phyloP scores from a whole-genome alignment of 2,888 invertebrate species.

The Mystacides longicornis region DNA sequence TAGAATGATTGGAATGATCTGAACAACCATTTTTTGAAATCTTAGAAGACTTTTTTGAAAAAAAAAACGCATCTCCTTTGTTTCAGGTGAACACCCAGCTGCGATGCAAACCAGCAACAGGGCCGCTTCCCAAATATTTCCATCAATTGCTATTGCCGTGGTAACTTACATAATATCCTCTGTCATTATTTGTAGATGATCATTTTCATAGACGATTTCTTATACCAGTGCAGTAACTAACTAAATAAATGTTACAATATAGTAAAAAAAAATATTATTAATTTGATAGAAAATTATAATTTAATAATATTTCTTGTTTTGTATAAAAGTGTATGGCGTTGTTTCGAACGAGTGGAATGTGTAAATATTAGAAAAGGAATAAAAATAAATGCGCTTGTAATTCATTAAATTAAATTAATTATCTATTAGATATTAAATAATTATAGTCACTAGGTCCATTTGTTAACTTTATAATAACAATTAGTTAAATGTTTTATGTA shows the following conservation, averaged over 20 bases:
- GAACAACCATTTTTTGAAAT: not conserved
- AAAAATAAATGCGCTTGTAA: not conserved
- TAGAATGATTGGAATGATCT: not conserved
- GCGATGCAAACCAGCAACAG: constrained; percentile 74
- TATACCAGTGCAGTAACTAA: too few relatives aligned
- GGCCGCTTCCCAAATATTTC: constrained; percentile 42
- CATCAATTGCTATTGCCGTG: constrained; percentile 43
- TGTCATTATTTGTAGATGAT: constrained; percentile 44
- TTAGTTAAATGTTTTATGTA: too few relatives aligned
- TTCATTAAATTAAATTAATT: too few relatives aligned
- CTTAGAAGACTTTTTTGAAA: constrained; percentile 6
- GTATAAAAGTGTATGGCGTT: not conserved
- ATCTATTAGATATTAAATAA: too few relatives aligned
- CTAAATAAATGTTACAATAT: not conserved
- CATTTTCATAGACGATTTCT: too few relatives aligned
- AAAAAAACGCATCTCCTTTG: too few relatives aligned
- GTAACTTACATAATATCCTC: constrained; percentile 43
- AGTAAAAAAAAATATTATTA: not conserved
- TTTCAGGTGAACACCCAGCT: constrained; percentile 74
- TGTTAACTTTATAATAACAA: too few relatives aligned
- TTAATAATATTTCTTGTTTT: not conserved
- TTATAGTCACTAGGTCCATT: too few relatives aligned
- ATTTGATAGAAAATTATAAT: not conserved
- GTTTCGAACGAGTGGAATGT: not conserved
- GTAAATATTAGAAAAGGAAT: not conserved